A percentile compares a stretch with the other conserved stretches of the same genome.
Conservation (phyloP, 2,888 invertebrate genomes). For the Nebria salina region DNA sequence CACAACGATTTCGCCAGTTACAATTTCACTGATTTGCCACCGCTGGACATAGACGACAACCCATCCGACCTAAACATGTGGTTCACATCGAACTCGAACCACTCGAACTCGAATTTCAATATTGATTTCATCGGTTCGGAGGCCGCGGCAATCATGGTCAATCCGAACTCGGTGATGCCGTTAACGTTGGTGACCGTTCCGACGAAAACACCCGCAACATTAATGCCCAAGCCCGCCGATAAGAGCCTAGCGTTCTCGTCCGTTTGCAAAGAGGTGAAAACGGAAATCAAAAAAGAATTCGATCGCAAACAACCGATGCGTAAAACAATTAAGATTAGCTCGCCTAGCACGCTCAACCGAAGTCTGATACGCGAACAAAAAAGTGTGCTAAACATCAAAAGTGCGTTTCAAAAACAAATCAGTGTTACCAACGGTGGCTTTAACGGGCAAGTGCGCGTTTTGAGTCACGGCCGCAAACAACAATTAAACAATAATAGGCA, state of each 20-base stretch:
- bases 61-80: conserved; percentile 70
- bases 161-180: conserved; percentile 91
- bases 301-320: conserved; percentile 55
- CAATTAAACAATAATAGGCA: conserved; percentile 50
- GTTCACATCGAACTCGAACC: conserved; percentile 63
- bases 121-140: conserved; percentile 76
- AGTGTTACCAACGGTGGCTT: conserved; percentile 16
- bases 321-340: conserved; percentile 54
- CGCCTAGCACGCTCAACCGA: neutral
- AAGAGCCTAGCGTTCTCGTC: neutral
- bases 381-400: conserved; percentile 41
- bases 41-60: conserved; percentile 75
- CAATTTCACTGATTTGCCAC: conserved; percentile 72
- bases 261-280: conserved; percentile 60
- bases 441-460: conserved; percentile 49
- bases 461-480: conserved; percentile 50
- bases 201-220: conserved; percentile 14
- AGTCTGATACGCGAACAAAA: conserved; percentile 1
- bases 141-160: conserved; percentile 77
- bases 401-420: conserved; percentile 30
- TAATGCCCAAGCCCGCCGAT: conserved; percentile 49
- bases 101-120: conserved; percentile 73
- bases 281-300: conserved; percentile 57
- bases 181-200: conserved; percentile 63
- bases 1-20: conserved; percentile 72